Conservation (phyloP, 2,113 vertebrate species). For the Tragulus kanchil region DNA sequence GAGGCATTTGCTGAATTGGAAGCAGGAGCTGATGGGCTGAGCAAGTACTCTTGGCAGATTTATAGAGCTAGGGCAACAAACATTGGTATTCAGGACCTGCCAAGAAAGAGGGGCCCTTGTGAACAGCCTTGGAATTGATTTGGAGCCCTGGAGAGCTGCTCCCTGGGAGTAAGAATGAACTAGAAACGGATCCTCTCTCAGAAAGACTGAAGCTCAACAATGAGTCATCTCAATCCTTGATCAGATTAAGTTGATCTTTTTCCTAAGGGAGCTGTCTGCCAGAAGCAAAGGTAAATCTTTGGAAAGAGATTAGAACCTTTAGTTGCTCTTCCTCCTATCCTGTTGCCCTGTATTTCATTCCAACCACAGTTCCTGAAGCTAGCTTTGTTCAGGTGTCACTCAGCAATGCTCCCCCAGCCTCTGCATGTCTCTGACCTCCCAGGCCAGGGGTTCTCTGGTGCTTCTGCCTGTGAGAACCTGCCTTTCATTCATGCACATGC, state of each 20-base stretch:
- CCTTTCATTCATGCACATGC: not conserved
- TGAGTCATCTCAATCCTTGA: not conserved
- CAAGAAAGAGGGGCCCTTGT: not conserved
- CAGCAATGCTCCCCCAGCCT: accelerated
- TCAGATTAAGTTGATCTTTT: not conserved
- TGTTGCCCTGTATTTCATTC: not conserved
- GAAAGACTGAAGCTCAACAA: not conserved
- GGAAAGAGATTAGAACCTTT: not conserved
- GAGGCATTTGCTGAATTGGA: not conserved
- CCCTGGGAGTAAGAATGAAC: not conserved
- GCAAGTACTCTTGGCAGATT: not conserved
- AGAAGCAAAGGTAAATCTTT: not conserved
- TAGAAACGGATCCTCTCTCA: not conserved
- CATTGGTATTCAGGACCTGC: not conserved
- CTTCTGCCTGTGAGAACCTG: not conserved
- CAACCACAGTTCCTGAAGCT: not conserved
- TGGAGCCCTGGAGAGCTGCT: not conserved
- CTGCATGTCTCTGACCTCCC: not conserved
- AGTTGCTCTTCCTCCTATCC: not conserved
- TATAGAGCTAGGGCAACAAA: not conserved
- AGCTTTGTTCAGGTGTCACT: not conserved
- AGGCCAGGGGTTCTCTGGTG: not conserved
- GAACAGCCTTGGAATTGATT: not conserved
- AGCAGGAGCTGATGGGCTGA: not conserved
- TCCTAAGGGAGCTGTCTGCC: not conserved